These are phyloP conservation scores for Gerris buenoi DNA, from an alignment of 1,140 invertebrate species.

Conservation along the genomic window DNA sequence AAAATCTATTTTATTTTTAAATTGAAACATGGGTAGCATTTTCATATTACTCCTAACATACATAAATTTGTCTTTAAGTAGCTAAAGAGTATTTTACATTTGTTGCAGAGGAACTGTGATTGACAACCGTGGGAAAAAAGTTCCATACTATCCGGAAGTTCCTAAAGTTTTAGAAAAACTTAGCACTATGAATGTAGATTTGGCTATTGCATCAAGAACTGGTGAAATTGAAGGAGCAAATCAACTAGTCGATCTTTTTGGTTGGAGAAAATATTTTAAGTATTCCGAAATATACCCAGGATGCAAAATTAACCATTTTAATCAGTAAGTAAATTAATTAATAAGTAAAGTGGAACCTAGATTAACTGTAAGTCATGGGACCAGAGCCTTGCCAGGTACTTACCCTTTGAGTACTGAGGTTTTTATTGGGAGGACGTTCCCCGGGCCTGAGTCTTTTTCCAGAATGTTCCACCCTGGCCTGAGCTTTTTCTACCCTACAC, in stretches of 20 bases:
- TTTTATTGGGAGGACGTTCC: no score
- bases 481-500: no score
- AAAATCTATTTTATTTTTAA: no score
- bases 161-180: slow-evolving; percentile 42
- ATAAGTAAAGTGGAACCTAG: no score
- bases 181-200: slow-evolving; percentile 36
- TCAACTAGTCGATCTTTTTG: slow-evolving; percentile 47
- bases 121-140: slow-evolving; percentile 26
- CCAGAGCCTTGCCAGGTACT: no score
- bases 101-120: not conserved
- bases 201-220: slow-evolving; percentile 52
- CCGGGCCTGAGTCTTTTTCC: no score
- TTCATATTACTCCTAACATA: not conserved
- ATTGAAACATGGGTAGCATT: not conserved
- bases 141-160: slow-evolving; percentile 43
- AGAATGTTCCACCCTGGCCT: no score
- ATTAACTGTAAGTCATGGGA: no score
- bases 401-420: no score
- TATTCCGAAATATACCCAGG: slow-evolving; percentile 63
- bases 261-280: slow-evolving; percentile 52
- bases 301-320: slow-evolving; percentile 50
- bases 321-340: slow-evolving; percentile 35
- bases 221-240: slow-evolving; percentile 45
- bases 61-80: slow-evolving; percentile 4
- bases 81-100: not conserved